Conservation (phyloP, 2,888 invertebrate genomes). For the Nomada lathburiana region DNA sequence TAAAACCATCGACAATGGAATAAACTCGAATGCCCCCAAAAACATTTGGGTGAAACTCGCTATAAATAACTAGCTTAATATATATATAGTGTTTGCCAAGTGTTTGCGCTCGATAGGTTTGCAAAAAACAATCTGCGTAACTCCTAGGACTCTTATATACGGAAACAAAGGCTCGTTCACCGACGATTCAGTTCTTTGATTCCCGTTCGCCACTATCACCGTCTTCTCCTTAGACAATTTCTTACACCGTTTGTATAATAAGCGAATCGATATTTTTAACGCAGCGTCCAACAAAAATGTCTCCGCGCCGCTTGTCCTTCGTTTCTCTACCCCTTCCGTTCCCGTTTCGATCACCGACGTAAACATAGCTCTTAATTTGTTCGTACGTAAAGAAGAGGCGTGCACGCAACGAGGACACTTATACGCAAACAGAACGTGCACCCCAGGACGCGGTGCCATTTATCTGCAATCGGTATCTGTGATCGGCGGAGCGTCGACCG, state of each 20-base stretch:
- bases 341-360: too few relatives aligned
- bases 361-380: too few relatives aligned
- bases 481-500: conserved; percentile 29
- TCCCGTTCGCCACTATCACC: background rate
- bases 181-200: conserved; percentile 26
- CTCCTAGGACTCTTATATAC: conserved; percentile 30
- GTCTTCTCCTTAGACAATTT: background rate
- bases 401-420: too few relatives aligned
- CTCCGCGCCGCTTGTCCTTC: background rate
- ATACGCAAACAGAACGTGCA: too few relatives aligned
- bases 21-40: conserved; percentile 41
- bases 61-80: conserved; percentile 61
- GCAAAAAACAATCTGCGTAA: conserved; percentile 58
- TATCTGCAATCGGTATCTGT: conserved; percentile 23
- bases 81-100: conserved; percentile 49
- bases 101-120: conserved; percentile 53
- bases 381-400: too few relatives aligned
- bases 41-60: conserved; percentile 50
- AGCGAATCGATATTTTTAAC: conserved; percentile 1
- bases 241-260: background rate
- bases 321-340: background rate
- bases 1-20: conserved; percentile 50
- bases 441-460: conserved; percentile 10
- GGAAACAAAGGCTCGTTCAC: conserved; percentile 45
- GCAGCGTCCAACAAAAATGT: conserved; percentile 1